Evolutionary conservation across 2,113 vertebrate species (phyloP).

Genomic region (Embiotoca jacksoni): DNA sequence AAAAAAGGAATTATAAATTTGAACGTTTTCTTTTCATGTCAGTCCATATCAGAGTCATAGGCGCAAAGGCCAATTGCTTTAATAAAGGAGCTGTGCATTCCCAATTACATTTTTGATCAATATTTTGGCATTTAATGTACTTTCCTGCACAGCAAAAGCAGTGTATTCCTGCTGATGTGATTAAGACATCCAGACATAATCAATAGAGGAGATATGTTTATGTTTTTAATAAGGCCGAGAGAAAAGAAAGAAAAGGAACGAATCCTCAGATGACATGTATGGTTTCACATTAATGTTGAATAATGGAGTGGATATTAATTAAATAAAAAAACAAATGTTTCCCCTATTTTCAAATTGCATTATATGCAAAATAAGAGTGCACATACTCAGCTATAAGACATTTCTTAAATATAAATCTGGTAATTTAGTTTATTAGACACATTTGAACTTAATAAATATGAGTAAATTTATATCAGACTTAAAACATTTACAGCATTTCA

Average conservation of each 20-base stretch:
- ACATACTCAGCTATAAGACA: neutral
- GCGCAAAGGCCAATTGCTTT: slow-evolving; percentile 62
- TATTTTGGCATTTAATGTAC: slow-evolving; percentile 80
- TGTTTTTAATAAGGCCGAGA: slow-evolving; percentile 75
- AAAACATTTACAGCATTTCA: too few relatives aligned
- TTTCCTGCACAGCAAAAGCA: slow-evolving; percentile 67
- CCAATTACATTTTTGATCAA: slow-evolving; percentile 78
- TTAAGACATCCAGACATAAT: slow-evolving; percentile 83
- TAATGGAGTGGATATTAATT: slow-evolving; percentile 6
- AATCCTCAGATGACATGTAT: slow-evolving; percentile 49
- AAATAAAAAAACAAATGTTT: slow-evolving; percentile 11
- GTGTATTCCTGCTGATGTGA: slow-evolving; percentile 74
- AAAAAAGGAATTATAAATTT: slow-evolving; percentile 69
- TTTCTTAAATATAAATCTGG: neutral
- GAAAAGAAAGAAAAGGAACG: slow-evolving; percentile 20
- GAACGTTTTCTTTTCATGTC: slow-evolving; percentile 76
- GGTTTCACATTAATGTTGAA: slow-evolving; percentile 32
- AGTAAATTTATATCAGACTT: neutral
- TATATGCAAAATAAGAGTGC: neutral
- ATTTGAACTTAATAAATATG: neutral
- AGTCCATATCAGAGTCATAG: slow-evolving; percentile 76
- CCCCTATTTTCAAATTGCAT: neutral
- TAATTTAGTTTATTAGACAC: neutral
- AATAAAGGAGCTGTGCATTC: slow-evolving; percentile 68
- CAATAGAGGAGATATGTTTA: slow-evolving; percentile 81